These are phyloP conservation scores for Drosophila busckii DNA, from an alignment of 1,140 invertebrate genomes.

Conservation along the genomic window DNA sequence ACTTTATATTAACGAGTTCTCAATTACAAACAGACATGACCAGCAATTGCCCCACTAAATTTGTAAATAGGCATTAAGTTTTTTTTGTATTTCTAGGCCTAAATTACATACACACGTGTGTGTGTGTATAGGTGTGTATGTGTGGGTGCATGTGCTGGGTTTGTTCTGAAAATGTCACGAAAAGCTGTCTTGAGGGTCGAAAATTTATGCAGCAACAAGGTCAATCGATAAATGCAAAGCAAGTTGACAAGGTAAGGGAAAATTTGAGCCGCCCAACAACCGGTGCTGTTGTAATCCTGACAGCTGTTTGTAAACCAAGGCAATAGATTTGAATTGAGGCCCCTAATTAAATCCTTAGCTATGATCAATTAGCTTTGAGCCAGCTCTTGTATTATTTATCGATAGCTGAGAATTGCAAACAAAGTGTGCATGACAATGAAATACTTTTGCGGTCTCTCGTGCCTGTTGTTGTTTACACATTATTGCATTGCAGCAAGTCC, in stretches of 20 bases:
- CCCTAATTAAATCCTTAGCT: conserved; percentile 57
- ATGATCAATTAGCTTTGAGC: conserved; percentile 51
- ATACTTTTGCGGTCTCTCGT: conserved; percentile 57
- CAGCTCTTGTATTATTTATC: conserved; percentile 59
- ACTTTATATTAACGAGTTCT: not conserved
- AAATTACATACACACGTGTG: conserved; percentile 1
- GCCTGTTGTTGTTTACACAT: conserved; percentile 39
- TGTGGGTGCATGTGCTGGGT: conserved; percentile 3
- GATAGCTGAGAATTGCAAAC: conserved; percentile 21
- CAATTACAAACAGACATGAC: conserved; percentile 10
- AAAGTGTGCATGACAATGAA: conserved; percentile 60
- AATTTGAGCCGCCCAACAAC: conserved; percentile 50
- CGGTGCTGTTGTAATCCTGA: conserved; percentile 42
- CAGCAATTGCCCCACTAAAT: conserved; percentile 29
- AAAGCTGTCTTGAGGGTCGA: conserved; percentile 15
- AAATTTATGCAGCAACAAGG: conserved; percentile 71
- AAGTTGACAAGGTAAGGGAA: conserved; percentile 63
- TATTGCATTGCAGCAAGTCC: conserved; percentile 34
- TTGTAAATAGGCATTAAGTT: too few relatives aligned
- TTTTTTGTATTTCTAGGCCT: too few relatives aligned
- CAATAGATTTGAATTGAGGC: conserved; percentile 23
- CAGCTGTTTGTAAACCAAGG: conserved; percentile 63
- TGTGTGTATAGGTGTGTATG: conserved; percentile 20
- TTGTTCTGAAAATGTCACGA: conserved; percentile 14
- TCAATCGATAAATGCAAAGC: conserved; percentile 67